phyloP scores from a whole-genome alignment of 2,797 vertebrate species.

The Spinibarbus caldwelli region DNA sequence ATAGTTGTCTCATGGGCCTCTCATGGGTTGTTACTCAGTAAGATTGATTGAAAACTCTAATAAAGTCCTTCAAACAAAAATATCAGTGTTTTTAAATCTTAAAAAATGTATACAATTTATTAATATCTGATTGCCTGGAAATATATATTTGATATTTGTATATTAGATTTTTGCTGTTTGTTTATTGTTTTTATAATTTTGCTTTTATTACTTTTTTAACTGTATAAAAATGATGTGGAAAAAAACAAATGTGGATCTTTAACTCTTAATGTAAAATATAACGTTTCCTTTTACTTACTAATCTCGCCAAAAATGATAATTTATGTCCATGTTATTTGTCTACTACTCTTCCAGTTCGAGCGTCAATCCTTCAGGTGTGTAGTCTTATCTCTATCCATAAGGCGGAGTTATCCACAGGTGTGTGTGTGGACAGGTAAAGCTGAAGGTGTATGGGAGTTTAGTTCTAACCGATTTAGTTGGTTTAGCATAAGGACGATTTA shows the following conservation, averaged over 20 bases:
- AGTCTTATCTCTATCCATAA: neutral
- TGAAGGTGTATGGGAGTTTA: slow-evolving; percentile 10
- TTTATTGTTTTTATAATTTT: neutral
- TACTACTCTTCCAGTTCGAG: neutral
- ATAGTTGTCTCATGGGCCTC: neutral
- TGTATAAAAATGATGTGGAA: neutral
- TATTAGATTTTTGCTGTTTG: neutral
- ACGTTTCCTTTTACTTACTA: neutral
- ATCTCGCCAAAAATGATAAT: neutral
- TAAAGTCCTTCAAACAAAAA: neutral
- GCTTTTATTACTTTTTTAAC: neutral
- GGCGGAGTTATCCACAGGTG: slow-evolving; percentile 45
- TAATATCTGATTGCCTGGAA: neutral
- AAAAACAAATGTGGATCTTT: neutral
- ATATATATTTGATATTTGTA: neutral
- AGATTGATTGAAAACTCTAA: neutral
- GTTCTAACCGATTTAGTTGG: neutral
- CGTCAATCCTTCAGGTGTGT: neutral
- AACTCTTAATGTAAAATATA: neutral
- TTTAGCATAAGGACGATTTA: neutral
- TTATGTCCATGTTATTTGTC: neutral
- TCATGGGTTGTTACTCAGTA: neutral
- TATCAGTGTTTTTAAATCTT: neutral
- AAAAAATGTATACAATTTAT: neutral
- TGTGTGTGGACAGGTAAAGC: slow-evolving; percentile 30